Conservation (phyloP, 1,140 invertebrate genomes). For the Cydia pomonella region DNA sequence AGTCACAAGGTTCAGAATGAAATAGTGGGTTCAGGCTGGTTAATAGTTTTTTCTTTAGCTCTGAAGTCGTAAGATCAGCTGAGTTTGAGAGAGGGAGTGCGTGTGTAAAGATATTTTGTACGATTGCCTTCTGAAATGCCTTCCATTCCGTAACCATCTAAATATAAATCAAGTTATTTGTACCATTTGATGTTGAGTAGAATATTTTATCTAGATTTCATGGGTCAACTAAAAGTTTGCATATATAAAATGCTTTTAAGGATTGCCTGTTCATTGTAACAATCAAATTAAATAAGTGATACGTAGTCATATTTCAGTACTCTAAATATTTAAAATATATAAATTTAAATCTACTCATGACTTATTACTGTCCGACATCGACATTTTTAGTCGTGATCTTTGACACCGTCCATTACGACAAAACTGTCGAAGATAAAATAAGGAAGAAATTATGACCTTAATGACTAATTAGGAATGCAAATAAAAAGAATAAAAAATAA, state of each 20-base stretch:
- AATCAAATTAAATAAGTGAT: background rate
- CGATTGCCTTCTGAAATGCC: background rate
- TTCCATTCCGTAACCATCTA: background rate
- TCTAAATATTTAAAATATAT: too few species aligned
- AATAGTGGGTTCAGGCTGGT: background rate
- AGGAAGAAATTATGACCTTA: too few species aligned
- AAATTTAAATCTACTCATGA: too few species aligned
- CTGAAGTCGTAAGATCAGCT: background rate
- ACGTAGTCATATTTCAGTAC: background rate
- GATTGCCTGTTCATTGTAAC: background rate
- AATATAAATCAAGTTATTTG: background rate
- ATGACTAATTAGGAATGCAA: too few species aligned
- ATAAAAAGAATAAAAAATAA: too few species aligned
- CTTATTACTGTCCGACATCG: too few species aligned
- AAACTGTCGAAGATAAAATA: too few species aligned
- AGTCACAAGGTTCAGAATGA: background rate
- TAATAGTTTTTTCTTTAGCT: background rate
- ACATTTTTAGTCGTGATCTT: too few species aligned
- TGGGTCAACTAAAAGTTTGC: background rate
- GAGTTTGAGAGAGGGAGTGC: background rate
- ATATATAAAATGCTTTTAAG: background rate
- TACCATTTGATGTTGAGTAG: background rate
- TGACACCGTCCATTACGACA: too few species aligned
- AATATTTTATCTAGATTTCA: background rate
- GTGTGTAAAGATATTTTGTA: background rate